Evolutionary conservation across 1,140 invertebrate species (phyloP).

Genomic region (Drosophila ohnishii): DNA sequence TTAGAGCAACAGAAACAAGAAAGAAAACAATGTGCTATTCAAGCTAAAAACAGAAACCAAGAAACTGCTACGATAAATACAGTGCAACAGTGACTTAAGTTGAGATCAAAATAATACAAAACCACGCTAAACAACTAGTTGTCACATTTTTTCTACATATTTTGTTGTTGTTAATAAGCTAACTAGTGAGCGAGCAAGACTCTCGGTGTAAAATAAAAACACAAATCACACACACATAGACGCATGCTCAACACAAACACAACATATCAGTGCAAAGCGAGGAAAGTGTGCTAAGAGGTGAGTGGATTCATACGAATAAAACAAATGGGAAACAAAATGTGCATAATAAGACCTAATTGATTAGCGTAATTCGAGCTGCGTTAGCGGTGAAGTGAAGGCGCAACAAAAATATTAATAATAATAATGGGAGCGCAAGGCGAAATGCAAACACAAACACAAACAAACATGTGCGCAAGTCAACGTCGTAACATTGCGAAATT

Average conservation of each 20-base stretch:
- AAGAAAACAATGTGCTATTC: neutral
- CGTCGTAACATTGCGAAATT: slow-evolving; percentile 79
- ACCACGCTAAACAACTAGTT: slow-evolving; percentile 10
- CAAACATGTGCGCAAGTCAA: slow-evolving; percentile 59
- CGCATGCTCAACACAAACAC: slow-evolving; percentile 3
- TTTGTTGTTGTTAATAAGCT: slow-evolving; percentile 34
- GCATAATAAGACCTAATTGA: slow-evolving; percentile 27
- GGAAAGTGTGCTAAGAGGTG: slow-evolving; percentile 30
- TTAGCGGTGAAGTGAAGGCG: slow-evolving; percentile 23
- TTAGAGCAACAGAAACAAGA: neutral
- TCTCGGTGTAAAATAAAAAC: slow-evolving; percentile 34
- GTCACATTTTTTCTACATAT: slow-evolving; percentile 40
- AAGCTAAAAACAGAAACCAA: neutral
- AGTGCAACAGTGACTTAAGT: slow-evolving; percentile 12
- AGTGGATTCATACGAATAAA: neutral
- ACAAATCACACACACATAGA: slow-evolving; percentile 27
- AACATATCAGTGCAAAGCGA: slow-evolving; percentile 40
- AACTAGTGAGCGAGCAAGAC: slow-evolving; percentile 32
- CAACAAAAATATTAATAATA: slow-evolving; percentile 42
- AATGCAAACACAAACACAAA: slow-evolving; percentile 58
- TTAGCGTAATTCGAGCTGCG: slow-evolving; percentile 19
- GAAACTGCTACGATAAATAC: neutral
- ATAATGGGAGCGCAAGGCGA: slow-evolving; percentile 30
- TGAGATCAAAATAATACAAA: slow-evolving; percentile 8
- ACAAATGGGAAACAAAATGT: slow-evolving; percentile 6